Evolutionary conservation across 2,888 invertebrate genomes (phyloP).

Genomic region (Amblyjoppa fuscipennis): DNA sequence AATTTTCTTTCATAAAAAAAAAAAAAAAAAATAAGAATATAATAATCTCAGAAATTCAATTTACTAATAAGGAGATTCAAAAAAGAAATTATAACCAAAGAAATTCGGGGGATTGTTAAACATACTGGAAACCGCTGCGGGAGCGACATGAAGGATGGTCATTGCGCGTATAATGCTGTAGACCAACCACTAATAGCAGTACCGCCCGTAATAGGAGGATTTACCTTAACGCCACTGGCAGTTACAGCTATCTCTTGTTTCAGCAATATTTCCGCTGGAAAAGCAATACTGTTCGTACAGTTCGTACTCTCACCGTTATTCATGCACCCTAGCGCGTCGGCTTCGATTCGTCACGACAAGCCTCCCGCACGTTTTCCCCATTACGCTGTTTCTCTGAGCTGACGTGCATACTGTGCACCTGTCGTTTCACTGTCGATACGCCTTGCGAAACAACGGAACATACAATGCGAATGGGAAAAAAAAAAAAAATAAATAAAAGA

Average conservation of each 20-base stretch:
- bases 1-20: not conserved
- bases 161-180: not conserved
- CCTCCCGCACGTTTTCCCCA: slow-evolving; percentile 5
- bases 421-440: slow-evolving; percentile 41
- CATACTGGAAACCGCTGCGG: too few relatives aligned
- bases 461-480: slow-evolving; percentile 15
- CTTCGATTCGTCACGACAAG: slow-evolving; percentile 11
- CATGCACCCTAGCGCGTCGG: not conserved
- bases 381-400: not conserved
- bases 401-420: slow-evolving; percentile 43
- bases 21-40: not conserved
- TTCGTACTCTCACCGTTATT: not conserved
- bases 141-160: not conserved
- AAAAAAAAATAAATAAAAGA: not conserved
- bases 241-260: not conserved
- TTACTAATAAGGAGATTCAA: not conserved
- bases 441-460: not conserved
- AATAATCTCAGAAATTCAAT: not conserved
- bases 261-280: not conserved
- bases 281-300: not conserved
- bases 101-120: too few relatives aligned
- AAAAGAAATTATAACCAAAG: not conserved
- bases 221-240: not conserved
- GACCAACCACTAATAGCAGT: not conserved
- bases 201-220: not conserved